Evolutionary conservation across 2,113 vertebrate genomes (phyloP).

Genomic region (Paraplagusia blochii): DNA sequence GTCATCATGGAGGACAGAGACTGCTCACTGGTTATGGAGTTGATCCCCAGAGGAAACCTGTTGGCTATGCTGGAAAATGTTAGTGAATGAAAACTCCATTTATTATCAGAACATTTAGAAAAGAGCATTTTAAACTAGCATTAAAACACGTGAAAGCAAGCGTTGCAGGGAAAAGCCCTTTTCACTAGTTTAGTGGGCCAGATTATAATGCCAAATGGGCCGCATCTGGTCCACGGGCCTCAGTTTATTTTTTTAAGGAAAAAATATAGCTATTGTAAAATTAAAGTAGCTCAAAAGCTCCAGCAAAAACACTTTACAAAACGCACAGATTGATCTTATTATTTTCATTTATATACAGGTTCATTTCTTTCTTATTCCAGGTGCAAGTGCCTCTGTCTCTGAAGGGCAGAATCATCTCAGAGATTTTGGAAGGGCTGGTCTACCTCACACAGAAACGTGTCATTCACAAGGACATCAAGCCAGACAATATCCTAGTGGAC

Average conservation of each 20-base stretch:
- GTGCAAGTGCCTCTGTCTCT: slow-evolving; percentile 80
- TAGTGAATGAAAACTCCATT: slow-evolving; percentile 31
- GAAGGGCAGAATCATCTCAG: slow-evolving; percentile 86
- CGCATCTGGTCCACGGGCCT: too few species aligned
- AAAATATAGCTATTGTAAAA: too few species aligned
- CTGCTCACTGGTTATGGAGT: slow-evolving; percentile 93
- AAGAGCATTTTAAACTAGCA: too few species aligned
- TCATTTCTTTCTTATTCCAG: slow-evolving; percentile 62
- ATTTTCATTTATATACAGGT: not conserved
- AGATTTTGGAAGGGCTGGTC: slow-evolving; percentile 91
- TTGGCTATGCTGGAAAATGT: slow-evolving; percentile 83
- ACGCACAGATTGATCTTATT: too few species aligned
- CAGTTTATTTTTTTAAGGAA: too few species aligned
- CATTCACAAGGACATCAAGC: slow-evolving; percentile 95
- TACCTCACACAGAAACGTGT: slow-evolving; percentile 83
- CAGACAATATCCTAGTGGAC: slow-evolving; percentile 93
- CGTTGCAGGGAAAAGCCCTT: too few species aligned
- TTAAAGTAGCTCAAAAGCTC: too few species aligned
- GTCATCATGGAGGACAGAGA: slow-evolving; percentile 87
- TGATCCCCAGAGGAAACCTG: slow-evolving; percentile 86
- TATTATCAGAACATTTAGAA: not conserved
- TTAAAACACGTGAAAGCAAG: too few species aligned
- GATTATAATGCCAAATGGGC: too few species aligned
- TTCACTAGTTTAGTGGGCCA: too few species aligned
- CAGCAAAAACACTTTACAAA: too few species aligned